Conservation (phyloP, 2,113 vertebrate species). For the Lonchura striata region DNA sequence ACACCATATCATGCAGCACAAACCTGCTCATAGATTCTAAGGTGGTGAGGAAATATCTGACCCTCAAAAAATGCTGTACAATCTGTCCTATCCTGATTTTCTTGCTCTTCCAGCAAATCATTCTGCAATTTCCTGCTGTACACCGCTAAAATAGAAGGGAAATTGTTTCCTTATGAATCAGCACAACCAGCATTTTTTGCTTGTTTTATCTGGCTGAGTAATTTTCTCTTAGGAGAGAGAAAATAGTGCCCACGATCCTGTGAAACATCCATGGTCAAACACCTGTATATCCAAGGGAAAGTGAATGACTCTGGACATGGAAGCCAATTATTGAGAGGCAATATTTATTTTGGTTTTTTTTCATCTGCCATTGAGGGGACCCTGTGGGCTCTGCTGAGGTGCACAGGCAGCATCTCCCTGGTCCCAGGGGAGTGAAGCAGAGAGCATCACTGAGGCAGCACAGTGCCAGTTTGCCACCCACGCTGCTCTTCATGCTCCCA, state of each 20-base stretch:
- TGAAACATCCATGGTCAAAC: background rate
- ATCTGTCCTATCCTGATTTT: background rate
- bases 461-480: fast-evolving
- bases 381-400: background rate
- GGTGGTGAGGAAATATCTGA: background rate
- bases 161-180: constrained; percentile 54
- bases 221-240: background rate
- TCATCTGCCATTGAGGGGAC: background rate
- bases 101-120: background rate
- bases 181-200: background rate
- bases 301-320: background rate
- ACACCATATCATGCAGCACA: background rate
- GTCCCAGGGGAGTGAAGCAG: background rate
- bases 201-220: constrained; percentile 29
- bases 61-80: background rate
- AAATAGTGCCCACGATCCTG: background rate
- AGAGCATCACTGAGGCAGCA: fast-evolving
- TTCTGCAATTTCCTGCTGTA: background rate
- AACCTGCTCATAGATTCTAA: background rate
- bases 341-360: background rate
- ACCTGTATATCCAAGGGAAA: background rate
- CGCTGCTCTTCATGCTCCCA: fast-evolving
- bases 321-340: background rate
- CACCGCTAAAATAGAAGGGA: constrained; percentile 8
- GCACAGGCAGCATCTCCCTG: background rate